Evolutionary conservation across 2,888 invertebrate genomes (phyloP), one percentile per base, ranked within the genome.

Genomic region (Ommatoiulus sabulosus): DNA sequence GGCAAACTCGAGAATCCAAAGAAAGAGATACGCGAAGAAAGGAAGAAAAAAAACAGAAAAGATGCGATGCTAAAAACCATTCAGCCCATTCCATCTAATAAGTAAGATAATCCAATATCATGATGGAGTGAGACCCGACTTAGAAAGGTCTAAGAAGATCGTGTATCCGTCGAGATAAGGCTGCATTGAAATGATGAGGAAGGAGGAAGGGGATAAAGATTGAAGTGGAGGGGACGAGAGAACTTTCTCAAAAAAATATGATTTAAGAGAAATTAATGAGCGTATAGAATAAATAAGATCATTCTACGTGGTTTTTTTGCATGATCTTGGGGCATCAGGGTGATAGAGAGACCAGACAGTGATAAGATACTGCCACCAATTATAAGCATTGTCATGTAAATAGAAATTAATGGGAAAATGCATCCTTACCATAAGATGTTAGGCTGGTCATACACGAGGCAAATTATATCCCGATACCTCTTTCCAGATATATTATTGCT

Each of bases 51-150:
- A 35, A 35, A 35, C 35, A 35, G 35, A 35, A 35, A 35, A 35
- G 35, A 35, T 35, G 35, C 35, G 35, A 63, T 63, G 63, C 7
- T 20, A 63, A 63, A 63, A 63, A 63, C n/a, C n/a, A 63, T 63
- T 52, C 52, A 52, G 52, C 52, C 63, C 20, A 63, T 63, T 63
- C 63, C n/a, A 20, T 63, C 63, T 63, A 63, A 63, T 63, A 63
- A 63, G 63, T 20, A 63, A 63, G 63, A 63, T 63, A 63, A 63
- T 63, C 63, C 63, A 63, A 20, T 63, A 20, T 20, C 20, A 20
- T 63, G 63, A 63, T 63, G 63, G 63, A 63, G 63, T 20, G 63
- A 63, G 63, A 20, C 63, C 20, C 20, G 63, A 63, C n/a, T 20
- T n/a, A 63, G n/a, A n/a, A 20, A n/a, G 63, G 63, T 63, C 63